phyloP scores from a whole-genome alignment of 2,113 vertebrate genomes.

The Lontra canadensis region DNA sequence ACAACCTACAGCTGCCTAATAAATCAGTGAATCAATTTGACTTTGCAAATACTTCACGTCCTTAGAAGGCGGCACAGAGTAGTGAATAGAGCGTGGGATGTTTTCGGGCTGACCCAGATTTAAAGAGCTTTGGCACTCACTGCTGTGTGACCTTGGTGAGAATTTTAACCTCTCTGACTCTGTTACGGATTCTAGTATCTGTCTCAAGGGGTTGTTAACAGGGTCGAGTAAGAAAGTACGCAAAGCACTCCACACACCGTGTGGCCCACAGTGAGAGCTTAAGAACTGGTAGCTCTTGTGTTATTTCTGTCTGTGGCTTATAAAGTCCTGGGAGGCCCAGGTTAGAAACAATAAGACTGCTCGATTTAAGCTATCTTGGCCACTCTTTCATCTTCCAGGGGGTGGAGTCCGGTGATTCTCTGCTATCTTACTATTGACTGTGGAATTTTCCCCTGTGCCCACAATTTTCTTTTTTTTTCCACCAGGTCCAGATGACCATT shows the following conservation, averaged over 20 bases:
- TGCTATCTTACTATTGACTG: neutral
- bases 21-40: neutral
- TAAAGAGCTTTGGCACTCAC: neutral
- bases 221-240: neutral
- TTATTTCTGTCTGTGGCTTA: neutral
- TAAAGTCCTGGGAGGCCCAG: neutral
- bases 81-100: neutral
- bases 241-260: rapidly evolving
- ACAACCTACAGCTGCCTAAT: neutral
- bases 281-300: neutral
- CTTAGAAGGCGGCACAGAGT: neutral
- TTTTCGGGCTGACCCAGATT: neutral
- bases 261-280: neutral
- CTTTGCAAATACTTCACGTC: neutral
- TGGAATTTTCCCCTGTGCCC: neutral
- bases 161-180: neutral
- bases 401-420: neutral
- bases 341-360: neutral
- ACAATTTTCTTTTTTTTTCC: neutral
- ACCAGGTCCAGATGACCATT: neutral
- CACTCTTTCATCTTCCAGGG: neutral
- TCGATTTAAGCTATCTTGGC: neutral
- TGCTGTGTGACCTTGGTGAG: neutral
- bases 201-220: neutral
- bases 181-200: neutral